These are phyloP conservation scores for Platyscapa corneri DNA, from an alignment of 1,140 invertebrate species.

Conservation along the genomic window DNA sequence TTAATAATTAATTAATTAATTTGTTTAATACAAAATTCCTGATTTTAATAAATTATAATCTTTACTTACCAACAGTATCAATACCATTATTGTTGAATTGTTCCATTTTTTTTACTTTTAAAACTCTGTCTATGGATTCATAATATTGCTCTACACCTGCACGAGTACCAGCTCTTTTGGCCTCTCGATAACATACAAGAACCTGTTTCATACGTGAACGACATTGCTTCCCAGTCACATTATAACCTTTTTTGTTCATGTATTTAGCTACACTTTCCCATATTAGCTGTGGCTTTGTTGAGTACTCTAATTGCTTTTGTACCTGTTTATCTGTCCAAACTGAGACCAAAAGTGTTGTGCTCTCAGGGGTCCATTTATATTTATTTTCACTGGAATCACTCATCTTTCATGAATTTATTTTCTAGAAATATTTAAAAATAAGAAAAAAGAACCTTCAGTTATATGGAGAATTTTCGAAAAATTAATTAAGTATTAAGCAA, in stretches of 20 bases:
- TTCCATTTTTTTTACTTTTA: constrained; percentile 62
- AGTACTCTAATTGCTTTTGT: constrained; percentile 69
- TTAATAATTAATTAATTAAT: no score
- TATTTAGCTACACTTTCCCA: constrained; percentile 72
- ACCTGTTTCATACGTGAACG: constrained; percentile 72
- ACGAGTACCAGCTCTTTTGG: constrained; percentile 66
- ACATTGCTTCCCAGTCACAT: constrained; percentile 70
- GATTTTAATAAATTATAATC: not conserved
- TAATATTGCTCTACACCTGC: constrained; percentile 71
- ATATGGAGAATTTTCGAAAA: no score
- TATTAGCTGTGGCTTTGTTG: constrained; percentile 67
- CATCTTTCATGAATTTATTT: not conserved
- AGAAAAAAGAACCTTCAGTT: no score
- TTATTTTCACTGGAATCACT: constrained; percentile 56
- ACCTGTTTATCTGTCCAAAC: constrained; percentile 72
- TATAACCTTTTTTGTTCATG: constrained; percentile 72
- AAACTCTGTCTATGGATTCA: constrained; percentile 68
- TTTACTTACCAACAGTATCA: constrained; percentile 68
- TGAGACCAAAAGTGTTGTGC: constrained; percentile 69
- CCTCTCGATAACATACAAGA: constrained; percentile 71
- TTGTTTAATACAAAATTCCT: no score
- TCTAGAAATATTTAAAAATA: not conserved
- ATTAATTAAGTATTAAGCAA: not conserved
- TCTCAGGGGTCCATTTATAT: constrained; percentile 73
- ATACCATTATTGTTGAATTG: constrained; percentile 59